Evolutionary conservation across 1,140 invertebrate species (phyloP).

Genomic region (Zaprionus lachaisei): DNA sequence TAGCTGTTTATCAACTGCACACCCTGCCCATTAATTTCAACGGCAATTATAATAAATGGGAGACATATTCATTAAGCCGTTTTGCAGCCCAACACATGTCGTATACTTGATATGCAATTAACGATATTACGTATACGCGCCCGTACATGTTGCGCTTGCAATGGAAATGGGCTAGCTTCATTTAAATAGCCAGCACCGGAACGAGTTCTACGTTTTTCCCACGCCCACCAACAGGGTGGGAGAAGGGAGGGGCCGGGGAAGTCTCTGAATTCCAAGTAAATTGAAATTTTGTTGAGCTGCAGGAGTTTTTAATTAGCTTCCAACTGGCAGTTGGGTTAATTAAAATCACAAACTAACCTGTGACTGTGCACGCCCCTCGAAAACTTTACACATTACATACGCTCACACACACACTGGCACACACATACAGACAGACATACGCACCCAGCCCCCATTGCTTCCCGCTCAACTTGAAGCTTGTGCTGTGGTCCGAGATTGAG

Average conservation of each 20-base stretch:
- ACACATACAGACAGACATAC: neutral
- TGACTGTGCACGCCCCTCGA: conserved; percentile 10
- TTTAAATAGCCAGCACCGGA: conserved; percentile 3
- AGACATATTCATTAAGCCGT: conserved; percentile 6
- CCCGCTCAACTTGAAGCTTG: neutral
- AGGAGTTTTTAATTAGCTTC: conserved; percentile 65
- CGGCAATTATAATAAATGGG: conserved; percentile 15
- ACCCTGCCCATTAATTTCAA: conserved; percentile 11
- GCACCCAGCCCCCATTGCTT: neutral
- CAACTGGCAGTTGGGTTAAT: conserved; percentile 54
- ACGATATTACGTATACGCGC: conserved; percentile 41
- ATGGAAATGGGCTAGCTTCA: conserved; percentile 5
- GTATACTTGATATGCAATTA: conserved; percentile 24
- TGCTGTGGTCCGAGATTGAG: neutral
- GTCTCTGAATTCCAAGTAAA: conserved; percentile 39
- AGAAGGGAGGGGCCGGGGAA: conserved; percentile 4
- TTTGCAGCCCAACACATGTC: conserved; percentile 1
- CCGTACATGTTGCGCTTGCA: neutral
- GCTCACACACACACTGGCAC: neutral
- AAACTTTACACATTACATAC: conserved; percentile 15
- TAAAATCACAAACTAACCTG: conserved; percentile 44
- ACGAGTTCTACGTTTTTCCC: conserved; percentile 52
- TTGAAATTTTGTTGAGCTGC: conserved; percentile 52
- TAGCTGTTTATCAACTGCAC: conserved; percentile 17
- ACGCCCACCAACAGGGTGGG: conserved; percentile 28